These are phyloP conservation scores for Platichthys flesus DNA, from an alignment of 2,113 vertebrate genomes.

Conservation along the genomic window DNA sequence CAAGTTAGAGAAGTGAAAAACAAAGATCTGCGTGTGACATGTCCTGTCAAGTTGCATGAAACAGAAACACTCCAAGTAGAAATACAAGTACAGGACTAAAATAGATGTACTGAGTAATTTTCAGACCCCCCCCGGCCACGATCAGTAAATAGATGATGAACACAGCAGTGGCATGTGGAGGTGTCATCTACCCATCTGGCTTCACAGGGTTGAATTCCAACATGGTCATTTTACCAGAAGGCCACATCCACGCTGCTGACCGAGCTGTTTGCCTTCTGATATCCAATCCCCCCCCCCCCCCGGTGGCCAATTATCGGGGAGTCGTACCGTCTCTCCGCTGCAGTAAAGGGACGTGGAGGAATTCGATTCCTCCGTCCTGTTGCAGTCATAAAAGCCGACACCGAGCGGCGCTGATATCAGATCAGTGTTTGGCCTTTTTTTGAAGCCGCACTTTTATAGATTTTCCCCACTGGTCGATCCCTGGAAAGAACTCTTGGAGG, in stretches of 20 bases:
- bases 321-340: slow-evolving; percentile 48
- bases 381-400: slow-evolving; percentile 70
- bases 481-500: slow-evolving; percentile 50
- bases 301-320: slow-evolving; percentile 56
- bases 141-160: slow-evolving; percentile 7
- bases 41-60: too few relatives aligned
- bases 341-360: slow-evolving; percentile 71
- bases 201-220: slow-evolving; percentile 26
- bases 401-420: slow-evolving; percentile 58
- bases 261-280: slow-evolving; percentile 37
- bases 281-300: slow-evolving; percentile 27
- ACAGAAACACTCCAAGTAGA: neutral
- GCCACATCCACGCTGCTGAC: slow-evolving; percentile 54
- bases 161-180: slow-evolving; percentile 33
- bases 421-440: slow-evolving; percentile 57
- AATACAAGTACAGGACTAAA: neutral
- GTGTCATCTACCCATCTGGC: slow-evolving; percentile 54
- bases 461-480: slow-evolving; percentile 49
- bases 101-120: neutral
- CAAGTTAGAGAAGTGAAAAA: neutral
- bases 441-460: slow-evolving; percentile 66
- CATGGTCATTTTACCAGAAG: slow-evolving; percentile 47
- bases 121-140: neutral
- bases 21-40: neutral
- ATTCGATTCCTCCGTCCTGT: slow-evolving; percentile 64